These are phyloP conservation scores for Paratrypauchen microcephalus DNA, from an alignment of 2,797 vertebrate species.

Conservation along the genomic window DNA sequence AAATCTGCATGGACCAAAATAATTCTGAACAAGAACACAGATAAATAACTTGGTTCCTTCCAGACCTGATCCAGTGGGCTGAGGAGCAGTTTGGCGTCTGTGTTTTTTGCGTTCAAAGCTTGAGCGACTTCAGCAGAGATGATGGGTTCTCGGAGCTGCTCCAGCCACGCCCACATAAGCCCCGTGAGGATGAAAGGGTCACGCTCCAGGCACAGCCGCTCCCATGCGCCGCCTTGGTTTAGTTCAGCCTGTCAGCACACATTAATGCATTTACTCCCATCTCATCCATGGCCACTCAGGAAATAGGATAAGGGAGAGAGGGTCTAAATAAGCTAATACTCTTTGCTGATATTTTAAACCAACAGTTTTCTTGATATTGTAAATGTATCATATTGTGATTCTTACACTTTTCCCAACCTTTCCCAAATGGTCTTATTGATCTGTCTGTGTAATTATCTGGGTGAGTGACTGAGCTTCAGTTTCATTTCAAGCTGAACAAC, in stretches of 20 bases:
- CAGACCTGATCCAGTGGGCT: constrained; percentile 83
- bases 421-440: too few species aligned
- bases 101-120: constrained; percentile 67
- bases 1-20: background rate
- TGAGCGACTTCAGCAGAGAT: constrained; percentile 80
- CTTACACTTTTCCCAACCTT: too few species aligned
- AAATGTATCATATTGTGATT: too few species aligned
- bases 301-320: background rate
- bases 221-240: constrained; percentile 90
- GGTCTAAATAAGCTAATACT: background rate
- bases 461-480: too few species aligned
- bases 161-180: constrained; percentile 97
- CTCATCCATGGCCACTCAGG: background rate
- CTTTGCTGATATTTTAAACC: background rate
- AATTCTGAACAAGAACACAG: background rate
- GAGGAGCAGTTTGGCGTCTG: constrained; percentile 76
- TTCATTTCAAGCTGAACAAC: too few species aligned
- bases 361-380: too few species aligned
- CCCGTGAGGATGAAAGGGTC: constrained; percentile 90
- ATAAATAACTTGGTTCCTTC: background rate
- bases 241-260: constrained; percentile 84
- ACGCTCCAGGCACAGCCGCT: constrained; percentile 87
- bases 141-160: constrained; percentile 92
- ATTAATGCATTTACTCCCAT: background rate
- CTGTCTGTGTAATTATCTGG: too few species aligned